Evolutionary conservation across 2,113 vertebrate species (phyloP).

Genomic region (Bagarius yarrelli): DNA sequence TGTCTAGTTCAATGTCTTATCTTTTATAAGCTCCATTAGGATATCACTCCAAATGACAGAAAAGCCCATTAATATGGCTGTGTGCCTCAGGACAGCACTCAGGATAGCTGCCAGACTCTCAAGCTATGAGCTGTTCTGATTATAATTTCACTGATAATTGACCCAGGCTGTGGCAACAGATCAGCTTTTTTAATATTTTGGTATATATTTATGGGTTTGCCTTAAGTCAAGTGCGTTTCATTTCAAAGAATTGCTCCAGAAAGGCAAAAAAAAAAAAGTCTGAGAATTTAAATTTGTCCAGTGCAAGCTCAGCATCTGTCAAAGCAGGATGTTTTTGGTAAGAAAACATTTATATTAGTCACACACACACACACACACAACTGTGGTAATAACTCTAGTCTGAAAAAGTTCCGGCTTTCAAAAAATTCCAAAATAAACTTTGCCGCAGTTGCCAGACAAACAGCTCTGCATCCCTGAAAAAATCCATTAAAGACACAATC

Average conservation of each 20-base stretch:
- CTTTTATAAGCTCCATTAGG: conserved; percentile 21
- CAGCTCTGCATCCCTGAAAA: background rate
- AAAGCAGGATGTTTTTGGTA: conserved; percentile 25
- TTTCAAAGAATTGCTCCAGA: conserved; percentile 46
- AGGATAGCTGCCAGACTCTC: background rate
- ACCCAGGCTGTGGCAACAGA: conserved; percentile 58
- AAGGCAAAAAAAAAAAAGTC: conserved; percentile 34
- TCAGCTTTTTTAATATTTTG: conserved; percentile 49
- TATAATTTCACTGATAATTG: conserved; percentile 66
- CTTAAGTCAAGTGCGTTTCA: conserved; percentile 56
- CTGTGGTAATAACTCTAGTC: background rate
- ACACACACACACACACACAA: conserved; percentile 21
- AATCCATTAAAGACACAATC: conserved; percentile 19
- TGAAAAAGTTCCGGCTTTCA: background rate
- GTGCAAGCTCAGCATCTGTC: conserved; percentile 27
- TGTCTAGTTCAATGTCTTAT: conserved; percentile 1
- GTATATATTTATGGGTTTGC: conserved; percentile 30
- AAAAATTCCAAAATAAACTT: background rate
- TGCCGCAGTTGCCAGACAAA: background rate
- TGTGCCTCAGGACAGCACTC: conserved; percentile 13
- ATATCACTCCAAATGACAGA: conserved; percentile 15
- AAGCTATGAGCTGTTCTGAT: conserved; percentile 51
- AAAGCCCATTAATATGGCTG: conserved; percentile 22
- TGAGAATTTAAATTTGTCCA: background rate
- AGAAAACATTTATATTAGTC: conserved; percentile 30